Evolutionary conservation across 2,797 vertebrate genomes (phyloP).

Genomic region (Manis javanica): DNA sequence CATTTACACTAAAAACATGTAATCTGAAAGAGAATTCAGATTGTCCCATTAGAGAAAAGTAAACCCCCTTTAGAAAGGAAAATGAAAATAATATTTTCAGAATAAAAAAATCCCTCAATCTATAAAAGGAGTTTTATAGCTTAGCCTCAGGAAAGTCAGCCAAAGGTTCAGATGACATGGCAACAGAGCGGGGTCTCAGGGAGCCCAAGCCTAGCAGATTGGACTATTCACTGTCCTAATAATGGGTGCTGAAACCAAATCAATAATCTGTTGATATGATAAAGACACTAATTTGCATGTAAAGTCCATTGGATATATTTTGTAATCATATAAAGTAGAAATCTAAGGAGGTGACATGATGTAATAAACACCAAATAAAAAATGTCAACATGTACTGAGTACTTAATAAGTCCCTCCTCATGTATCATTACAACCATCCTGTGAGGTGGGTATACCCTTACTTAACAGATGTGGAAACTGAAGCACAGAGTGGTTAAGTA

Average conservation of each 20-base stretch:
- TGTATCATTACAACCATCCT: not conserved
- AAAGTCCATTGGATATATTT: not conserved
- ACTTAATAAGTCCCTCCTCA: not conserved
- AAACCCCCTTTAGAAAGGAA: conserved; percentile 67
- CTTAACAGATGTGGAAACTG: not conserved
- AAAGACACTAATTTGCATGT: not conserved
- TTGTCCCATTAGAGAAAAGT: conserved; percentile 47
- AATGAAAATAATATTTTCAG: conserved; percentile 66
- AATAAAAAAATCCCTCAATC: conserved; percentile 64
- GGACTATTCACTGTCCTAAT: not conserved
- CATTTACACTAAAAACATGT: not conserved
- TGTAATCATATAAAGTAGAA: conserved; percentile 25
- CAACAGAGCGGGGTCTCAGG: not conserved
- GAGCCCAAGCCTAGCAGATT: not conserved
- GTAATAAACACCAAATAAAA: not conserved
- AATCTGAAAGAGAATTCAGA: conserved; percentile 9
- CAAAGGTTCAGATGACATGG: not conserved
- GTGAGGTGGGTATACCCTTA: not conserved
- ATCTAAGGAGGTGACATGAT: not conserved
- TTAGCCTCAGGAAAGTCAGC: conserved; percentile 4
- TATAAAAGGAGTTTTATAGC: not conserved
- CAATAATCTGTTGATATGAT: not conserved
- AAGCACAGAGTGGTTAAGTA: not conserved
- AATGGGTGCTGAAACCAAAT: not conserved
- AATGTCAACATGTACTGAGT: not conserved